Conservation (phyloP, 2,113 vertebrate genomes). For the Brienomyrus brachyistius region DNA sequence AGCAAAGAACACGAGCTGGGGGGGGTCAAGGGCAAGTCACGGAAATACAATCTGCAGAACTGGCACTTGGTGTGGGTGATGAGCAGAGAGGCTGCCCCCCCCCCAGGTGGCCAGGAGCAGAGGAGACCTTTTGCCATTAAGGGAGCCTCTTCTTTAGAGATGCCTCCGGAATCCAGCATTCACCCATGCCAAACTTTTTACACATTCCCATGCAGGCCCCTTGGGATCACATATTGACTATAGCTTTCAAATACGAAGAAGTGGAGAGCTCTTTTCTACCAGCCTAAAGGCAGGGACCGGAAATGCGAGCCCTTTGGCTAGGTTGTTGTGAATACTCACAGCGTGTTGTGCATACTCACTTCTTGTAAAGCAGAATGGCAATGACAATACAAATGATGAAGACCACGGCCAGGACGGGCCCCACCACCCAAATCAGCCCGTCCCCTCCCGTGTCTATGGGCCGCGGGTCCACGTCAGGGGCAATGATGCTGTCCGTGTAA, state of each 20-base stretch:
- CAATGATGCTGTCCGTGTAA: constrained; percentile 79
- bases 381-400: constrained; percentile 99
- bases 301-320: neutral
- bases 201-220: neutral
- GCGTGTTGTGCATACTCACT: constrained; percentile 65
- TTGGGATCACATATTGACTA: neutral
- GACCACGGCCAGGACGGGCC: constrained; percentile 89
- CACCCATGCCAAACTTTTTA: neutral
- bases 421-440: constrained; percentile 97
- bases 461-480: constrained; percentile 71
- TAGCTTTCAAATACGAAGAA: neutral
- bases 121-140: constrained; percentile 40
- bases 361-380: constrained; percentile 95
- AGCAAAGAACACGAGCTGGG: constrained; percentile 38
- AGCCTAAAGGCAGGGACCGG: neutral
- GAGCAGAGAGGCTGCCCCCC: constrained; percentile 43
- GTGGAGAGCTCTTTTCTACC: neutral
- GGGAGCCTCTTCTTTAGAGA: neutral
- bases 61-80: constrained; percentile 30
- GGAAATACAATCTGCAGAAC: constrained; percentile 53
- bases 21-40: constrained; percentile 53
- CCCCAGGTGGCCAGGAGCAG: constrained; percentile 34
- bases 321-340: neutral
- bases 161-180: neutral
- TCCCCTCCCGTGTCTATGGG: constrained; percentile 80